These are phyloP conservation scores for Macaca mulatta DNA, from an alignment of 2,113 vertebrate species.

Conservation along the genomic window DNA sequence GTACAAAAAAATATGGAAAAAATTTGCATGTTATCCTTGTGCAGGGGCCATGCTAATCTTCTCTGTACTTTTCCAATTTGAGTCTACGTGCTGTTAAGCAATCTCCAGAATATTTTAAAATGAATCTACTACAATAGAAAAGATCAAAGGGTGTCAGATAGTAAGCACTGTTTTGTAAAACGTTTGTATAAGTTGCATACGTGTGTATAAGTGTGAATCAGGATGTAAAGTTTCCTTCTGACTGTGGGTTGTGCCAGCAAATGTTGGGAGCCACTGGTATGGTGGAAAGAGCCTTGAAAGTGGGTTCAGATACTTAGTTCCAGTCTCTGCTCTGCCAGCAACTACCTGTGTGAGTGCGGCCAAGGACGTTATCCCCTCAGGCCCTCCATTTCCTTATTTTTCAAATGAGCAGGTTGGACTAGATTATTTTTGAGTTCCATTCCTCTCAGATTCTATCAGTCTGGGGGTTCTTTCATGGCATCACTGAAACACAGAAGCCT, in stretches of 20 bases:
- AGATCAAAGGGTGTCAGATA: neutral
- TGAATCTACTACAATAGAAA: neutral
- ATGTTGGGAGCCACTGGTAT: neutral
- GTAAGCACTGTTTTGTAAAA: neutral
- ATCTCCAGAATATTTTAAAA: slow-evolving; percentile 28
- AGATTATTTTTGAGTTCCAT: neutral
- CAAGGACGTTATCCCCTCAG: neutral
- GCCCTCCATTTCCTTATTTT: slow-evolving; percentile 16
- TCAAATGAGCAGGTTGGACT: neutral
- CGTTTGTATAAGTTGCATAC: neutral
- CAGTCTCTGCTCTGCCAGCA: neutral
- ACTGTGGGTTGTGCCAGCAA: neutral
- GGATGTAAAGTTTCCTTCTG: neutral
- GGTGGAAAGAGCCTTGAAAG: neutral
- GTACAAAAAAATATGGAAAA: slow-evolving; percentile 10
- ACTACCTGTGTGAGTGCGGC: neutral
- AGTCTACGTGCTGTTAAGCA: slow-evolving; percentile 20
- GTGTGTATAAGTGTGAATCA: neutral
- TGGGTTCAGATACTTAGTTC: neutral
- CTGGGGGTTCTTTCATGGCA: neutral
- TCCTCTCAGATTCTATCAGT: neutral
- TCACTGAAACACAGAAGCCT: neutral
- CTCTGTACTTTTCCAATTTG: slow-evolving; percentile 45
- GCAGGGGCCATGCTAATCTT: neutral
- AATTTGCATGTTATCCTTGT: slow-evolving; percentile 29